Conservation (phyloP, 2,888 invertebrate species). For the Agonopterix heracliana region DNA sequence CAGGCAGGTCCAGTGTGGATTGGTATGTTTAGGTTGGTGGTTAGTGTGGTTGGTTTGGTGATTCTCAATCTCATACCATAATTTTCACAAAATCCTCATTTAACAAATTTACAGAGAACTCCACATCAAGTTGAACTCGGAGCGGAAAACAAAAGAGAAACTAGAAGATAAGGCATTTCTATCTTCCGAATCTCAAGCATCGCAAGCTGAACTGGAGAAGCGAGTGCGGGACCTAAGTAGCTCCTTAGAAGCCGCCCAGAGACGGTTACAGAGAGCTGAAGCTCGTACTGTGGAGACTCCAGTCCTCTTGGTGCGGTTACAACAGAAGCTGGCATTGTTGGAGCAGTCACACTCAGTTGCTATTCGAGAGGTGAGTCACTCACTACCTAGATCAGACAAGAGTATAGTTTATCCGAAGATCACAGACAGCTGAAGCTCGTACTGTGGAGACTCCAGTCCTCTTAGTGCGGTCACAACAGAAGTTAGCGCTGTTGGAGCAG, state of each 20-base stretch:
- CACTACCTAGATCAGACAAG: too few species aligned
- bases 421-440: conserved; percentile 80
- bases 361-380: conserved; percentile 74
- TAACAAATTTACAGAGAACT: conserved; percentile 77
- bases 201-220: conserved; percentile 62
- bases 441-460: conserved; percentile 78
- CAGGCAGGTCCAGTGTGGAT: too few species aligned
- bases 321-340: conserved; percentile 82
- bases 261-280: conserved; percentile 80
- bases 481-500: conserved; percentile 83
- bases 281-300: conserved; percentile 77
- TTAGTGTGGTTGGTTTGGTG: too few species aligned
- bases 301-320: conserved; percentile 79
- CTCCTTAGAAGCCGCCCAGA: conserved; percentile 79
- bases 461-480: conserved; percentile 81
- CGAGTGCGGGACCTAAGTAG: conserved; percentile 73
- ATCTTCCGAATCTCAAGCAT: conserved; percentile 52
- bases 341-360: conserved; percentile 84
- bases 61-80: too few species aligned
- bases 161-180: conserved; percentile 76
- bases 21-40: too few species aligned
- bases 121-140: conserved; percentile 84
- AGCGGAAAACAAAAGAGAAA: conserved; percentile 84
- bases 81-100: background rate
- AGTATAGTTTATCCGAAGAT: conserved; percentile 26